Percentiles rank a stretch among this genome's conserved stretches.
Evolutionary conservation across 2,797 vertebrate genomes (phyloP).

Genomic region (Manis pentadactyla): DNA sequence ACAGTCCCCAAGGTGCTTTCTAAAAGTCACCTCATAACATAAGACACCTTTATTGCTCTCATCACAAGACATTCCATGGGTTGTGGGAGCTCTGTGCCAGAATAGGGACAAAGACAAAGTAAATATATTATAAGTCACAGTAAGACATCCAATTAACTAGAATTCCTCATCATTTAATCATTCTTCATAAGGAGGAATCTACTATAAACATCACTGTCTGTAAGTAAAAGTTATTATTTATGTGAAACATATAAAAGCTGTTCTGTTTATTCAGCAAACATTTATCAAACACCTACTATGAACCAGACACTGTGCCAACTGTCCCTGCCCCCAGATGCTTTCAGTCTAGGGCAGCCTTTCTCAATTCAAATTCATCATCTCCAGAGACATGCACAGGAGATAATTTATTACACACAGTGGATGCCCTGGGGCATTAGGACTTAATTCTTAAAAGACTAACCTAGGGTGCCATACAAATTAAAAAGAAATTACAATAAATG

Average conservation of each 20-base stretch:
- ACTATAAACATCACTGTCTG: not conserved
- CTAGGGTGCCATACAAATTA: slow-evolving; percentile 16
- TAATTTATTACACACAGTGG: slow-evolving; percentile 7
- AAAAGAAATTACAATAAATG: slow-evolving; percentile 46
- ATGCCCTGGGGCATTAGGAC: not conserved
- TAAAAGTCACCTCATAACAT: not conserved
- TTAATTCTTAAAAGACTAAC: slow-evolving; percentile 38
- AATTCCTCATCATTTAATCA: slow-evolving; percentile 25
- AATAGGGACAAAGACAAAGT: not conserved
- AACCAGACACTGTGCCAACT: not conserved
- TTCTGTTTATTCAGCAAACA: slow-evolving; percentile 44
- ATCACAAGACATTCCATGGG: not conserved
- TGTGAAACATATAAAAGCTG: slow-evolving; percentile 41
- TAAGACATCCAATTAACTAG: not conserved
- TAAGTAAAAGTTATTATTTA: slow-evolving; percentile 47
- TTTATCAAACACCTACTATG: slow-evolving; percentile 15
- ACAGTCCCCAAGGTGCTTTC: not conserved
- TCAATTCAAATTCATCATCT: not conserved
- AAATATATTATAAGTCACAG: not conserved
- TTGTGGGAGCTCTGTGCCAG: not conserved
- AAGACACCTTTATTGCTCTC: not conserved
- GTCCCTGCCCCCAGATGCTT: not conserved
- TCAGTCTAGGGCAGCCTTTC: slow-evolving; percentile 24
- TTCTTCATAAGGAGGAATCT: not conserved
- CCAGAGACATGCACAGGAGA: not conserved